These are phyloP conservation scores for Gambusia yucatana DNA, from an alignment of 2,797 vertebrate genomes.

Conservation along the genomic window DNA sequence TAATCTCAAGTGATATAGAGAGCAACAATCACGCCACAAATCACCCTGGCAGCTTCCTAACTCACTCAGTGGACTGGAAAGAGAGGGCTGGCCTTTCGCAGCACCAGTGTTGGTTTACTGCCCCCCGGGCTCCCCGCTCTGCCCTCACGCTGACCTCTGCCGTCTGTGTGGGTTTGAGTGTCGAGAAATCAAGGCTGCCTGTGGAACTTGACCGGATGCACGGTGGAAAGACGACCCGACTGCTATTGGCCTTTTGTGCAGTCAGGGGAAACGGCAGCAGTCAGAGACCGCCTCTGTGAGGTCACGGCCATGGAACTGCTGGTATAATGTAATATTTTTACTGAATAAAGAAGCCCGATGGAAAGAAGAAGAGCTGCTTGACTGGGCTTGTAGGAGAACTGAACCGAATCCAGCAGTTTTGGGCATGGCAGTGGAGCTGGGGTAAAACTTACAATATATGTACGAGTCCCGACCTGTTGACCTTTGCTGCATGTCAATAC, in stretches of 20 bases:
- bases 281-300: conserved; percentile 60
- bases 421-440: too few relatives aligned
- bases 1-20: conserved; percentile 77
- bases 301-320: conserved; percentile 41
- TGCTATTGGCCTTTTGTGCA: conserved; percentile 60
- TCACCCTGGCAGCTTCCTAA: conserved; percentile 71
- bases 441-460: too few relatives aligned
- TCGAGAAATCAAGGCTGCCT: conserved; percentile 66
- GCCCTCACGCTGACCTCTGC: conserved; percentile 65
- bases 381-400: conserved; percentile 8
- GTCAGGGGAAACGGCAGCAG: conserved; percentile 49
- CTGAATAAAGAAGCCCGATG: conserved; percentile 30
- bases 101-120: conserved; percentile 71
- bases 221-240: conserved; percentile 70
- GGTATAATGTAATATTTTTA: conserved; percentile 35
- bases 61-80: conserved; percentile 68
- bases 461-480: too few relatives aligned
- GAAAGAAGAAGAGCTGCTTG: conserved; percentile 24
- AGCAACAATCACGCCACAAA: conserved; percentile 75
- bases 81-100: conserved; percentile 70
- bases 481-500: too few relatives aligned
- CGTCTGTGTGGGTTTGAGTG: conserved; percentile 73
- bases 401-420: conserved; percentile 16
- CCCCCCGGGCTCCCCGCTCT: conserved; percentile 50
- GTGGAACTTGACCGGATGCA: conserved; percentile 73